Base-by-base conservation (phyloP, 2,888 invertebrate genomes). In the Stenolophus ochropezus region DNA sequence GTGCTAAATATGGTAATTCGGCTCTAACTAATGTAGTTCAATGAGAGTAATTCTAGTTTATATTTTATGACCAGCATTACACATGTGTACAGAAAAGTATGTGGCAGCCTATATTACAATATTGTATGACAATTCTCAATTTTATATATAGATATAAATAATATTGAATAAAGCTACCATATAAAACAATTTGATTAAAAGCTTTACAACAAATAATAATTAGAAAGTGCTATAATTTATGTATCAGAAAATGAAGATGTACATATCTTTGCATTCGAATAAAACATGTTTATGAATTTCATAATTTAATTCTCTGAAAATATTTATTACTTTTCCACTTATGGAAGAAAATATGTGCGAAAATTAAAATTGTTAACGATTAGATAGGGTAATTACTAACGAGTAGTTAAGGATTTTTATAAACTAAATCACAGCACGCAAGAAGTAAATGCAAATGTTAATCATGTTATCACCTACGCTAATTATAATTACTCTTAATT, bases 251-350 rank as follows among this genome's bases (percentile, higher is more conserved):
- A 33, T 69, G 33, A 69, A 69, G 65, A 33, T n/a, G n/a, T n/a
- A n/a, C 18, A 18, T 33, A 33, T 33, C 61, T 56, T 56, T 56
- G 56, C 21, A 56, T 18, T 2, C 6, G 11, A 18, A 18, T 69
- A 69, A 69, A 69, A 33, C 65, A 69, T 33, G 2, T 16, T 33
- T 16, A 33, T 16, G 23, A 20, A 61, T 61, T 61, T 61, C 25
- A 69, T 69, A 69, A 69, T 33, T 69, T 69, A 69, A 33, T 69
- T 69, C 33, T 27, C 65, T 69, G 33, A 69, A 69, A 69, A 33
- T 69, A 69, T 69, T 69, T 69, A 69, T 42, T 42, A 42, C 11
- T 11, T 8, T 11, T 42, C 8, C 11, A 11, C 33, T 42, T 42
- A 11, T 18, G 23, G 56, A 42, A 42, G 33, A 42, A 42, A 42